Evolutionary conservation across 1,140 invertebrate species (phyloP), one percentile per base, ranked within the genome.

Genomic region (Drosophila novamexicana): DNA sequence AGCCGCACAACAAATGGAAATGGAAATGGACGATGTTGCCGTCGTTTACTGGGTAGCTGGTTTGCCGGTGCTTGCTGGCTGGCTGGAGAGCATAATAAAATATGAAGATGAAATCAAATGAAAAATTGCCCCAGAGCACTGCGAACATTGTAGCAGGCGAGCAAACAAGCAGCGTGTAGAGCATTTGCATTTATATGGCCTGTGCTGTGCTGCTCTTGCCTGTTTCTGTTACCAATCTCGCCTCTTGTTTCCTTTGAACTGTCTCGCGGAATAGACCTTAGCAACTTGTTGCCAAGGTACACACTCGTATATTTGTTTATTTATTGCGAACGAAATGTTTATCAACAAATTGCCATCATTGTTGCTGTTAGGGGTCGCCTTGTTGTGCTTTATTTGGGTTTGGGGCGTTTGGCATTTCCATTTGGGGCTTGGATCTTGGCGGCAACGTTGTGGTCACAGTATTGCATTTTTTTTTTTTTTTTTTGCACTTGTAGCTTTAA

Each of bases 241-340:
- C 32, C 59, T 62, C 45, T 52, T 67, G 58, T 42, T 64, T 71
- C 52, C 45, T 59, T 49, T 58, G 32, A 56, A 22, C 59, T 52
- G 18, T 54, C 53, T 45, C 52, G 42, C 61, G 36, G 52, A 73
- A 76, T 82, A 73, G 77, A 72, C 81, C 57, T 47, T 59, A 59
- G 69, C 80, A 79, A 83, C 80, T 83, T 86, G 74, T 81, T 64
- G 72, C 72, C 66, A 65, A 74, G 67, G 77, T 62, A 62, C 63
- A 62, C 45, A 62, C 45, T 44, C 58, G 68, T 73, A 89, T 88
- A 89, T 89, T 89, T 89, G 84, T 89, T 89, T 89, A 91, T 91
- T 91, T 91, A 91, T 91, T 91, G 83, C 89, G 80, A 91, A 77
- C 90, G 81, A 86, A 91, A 91, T 86, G 84, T 89, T 91, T 91